Percentiles rank a stretch among this genome's conserved stretches.
Evolutionary conservation across 2,113 vertebrate species (phyloP).

Genomic region (Oncorhynchus gorbuscha): DNA sequence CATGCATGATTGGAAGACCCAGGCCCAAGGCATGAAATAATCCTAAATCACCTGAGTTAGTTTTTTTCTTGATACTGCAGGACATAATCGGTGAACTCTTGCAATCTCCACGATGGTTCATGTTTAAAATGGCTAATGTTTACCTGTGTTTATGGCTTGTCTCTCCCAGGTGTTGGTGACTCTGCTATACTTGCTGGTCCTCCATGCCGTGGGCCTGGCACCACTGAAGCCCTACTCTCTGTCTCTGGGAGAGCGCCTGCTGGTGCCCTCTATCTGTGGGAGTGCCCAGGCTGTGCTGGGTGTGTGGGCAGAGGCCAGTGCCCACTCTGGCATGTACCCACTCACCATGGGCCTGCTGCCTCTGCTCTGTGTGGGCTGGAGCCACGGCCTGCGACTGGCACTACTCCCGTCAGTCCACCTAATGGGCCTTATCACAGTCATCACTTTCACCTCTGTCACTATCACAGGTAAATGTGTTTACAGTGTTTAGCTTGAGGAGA

Average conservation of each 20-base stretch:
- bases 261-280: conserved; percentile 72
- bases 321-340: conserved; percentile 51
- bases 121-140: neutral
- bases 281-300: conserved; percentile 61
- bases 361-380: conserved; percentile 56
- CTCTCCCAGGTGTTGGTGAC: conserved; percentile 66
- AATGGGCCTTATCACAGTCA: conserved; percentile 46
- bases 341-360: conserved; percentile 62
- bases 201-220: conserved; percentile 55
- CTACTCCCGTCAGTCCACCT: conserved; percentile 39
- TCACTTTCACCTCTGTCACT: conserved; percentile 57
- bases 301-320: conserved; percentile 62
- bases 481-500: neutral
- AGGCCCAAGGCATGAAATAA: too few relatives aligned
- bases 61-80: too few relatives aligned
- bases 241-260: conserved; percentile 64
- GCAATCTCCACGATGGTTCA: too few relatives aligned
- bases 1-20: too few relatives aligned
- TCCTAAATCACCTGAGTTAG: too few relatives aligned
- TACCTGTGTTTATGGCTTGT: neutral
- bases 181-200: conserved; percentile 59
- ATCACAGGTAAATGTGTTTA: conserved; percentile 61
- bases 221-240: conserved; percentile 61
- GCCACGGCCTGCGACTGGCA: conserved; percentile 54
- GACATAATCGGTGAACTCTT: too few relatives aligned